phyloP scores from a whole-genome alignment of 2,888 invertebrate species.

The Augochlorella aurata region DNA sequence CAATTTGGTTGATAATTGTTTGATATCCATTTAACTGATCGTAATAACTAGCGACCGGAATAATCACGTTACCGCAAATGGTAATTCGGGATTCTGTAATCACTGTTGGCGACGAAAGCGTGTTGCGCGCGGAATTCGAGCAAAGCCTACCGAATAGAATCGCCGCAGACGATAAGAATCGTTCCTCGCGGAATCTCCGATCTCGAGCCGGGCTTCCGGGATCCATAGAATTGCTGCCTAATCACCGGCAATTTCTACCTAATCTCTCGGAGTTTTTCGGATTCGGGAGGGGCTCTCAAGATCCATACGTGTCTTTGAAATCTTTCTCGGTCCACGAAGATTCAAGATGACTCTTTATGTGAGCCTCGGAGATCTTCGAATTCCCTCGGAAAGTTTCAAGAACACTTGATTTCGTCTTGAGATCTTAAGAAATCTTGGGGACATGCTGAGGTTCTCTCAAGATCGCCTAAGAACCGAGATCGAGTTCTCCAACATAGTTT shows the following conservation, averaged over 20 bases:
- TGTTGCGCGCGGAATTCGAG: background rate
- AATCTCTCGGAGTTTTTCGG: background rate
- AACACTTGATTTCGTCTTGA: conserved; percentile 4
- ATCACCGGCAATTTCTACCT: background rate
- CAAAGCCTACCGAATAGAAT: background rate
- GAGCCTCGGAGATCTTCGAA: background rate
- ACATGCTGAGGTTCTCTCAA: background rate
- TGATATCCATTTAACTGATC: background rate
- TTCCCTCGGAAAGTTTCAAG: background rate
- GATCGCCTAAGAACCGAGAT: background rate
- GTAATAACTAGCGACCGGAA: background rate
- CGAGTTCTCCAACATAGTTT: background rate
- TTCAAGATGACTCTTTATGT: background rate
- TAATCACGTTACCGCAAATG: background rate
- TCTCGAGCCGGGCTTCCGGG: no score
- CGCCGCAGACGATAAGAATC: background rate
- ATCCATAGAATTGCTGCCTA: background rate
- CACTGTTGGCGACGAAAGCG: background rate
- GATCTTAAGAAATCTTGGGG: background rate
- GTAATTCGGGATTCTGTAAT: background rate
- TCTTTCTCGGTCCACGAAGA: background rate
- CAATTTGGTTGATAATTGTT: background rate
- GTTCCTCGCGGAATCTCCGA: background rate
- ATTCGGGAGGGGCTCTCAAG: background rate
- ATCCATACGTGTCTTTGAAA: background rate